phyloP scores from a whole-genome alignment of 2,113 vertebrate species.

The Myocastor coypus region DNA sequence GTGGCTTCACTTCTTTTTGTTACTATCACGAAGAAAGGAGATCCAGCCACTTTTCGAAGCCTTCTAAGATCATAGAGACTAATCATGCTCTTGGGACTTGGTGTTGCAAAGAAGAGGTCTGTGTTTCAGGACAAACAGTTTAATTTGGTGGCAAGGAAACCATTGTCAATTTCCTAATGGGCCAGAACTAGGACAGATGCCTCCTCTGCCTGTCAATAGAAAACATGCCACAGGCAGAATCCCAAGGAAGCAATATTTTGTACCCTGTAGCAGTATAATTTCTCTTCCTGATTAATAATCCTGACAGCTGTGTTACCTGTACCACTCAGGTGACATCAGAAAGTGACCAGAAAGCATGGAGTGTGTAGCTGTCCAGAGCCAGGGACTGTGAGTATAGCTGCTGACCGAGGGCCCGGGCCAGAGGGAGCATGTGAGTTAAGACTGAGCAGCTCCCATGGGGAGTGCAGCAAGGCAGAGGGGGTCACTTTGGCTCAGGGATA shows the following conservation, averaged over 20 bases:
- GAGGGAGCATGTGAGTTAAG: not conserved
- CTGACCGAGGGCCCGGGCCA: too few species aligned
- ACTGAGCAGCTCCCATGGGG: not conserved
- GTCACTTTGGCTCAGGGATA: not conserved
- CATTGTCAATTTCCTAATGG: constrained; percentile 19
- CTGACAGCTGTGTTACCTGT: constrained; percentile 30
- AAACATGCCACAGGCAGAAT: constrained; percentile 53
- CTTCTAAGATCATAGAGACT: constrained; percentile 55
- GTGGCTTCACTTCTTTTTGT: not conserved
- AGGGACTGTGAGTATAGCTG: not conserved
- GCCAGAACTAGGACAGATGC: not conserved
- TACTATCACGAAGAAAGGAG: not conserved
- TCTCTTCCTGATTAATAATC: constrained; percentile 63
- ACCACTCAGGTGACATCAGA: constrained; percentile 13
- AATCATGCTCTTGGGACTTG: not conserved
- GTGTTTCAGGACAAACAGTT: constrained; percentile 40
- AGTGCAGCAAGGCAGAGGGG: not conserved
- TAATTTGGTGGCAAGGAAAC: constrained; percentile 17
- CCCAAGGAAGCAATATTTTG: not conserved
- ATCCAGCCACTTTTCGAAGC: not conserved
- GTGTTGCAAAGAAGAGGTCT: constrained; percentile 48
- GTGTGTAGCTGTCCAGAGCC: not conserved
- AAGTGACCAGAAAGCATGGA: not conserved
- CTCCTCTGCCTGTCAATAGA: not conserved
- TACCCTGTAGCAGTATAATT: constrained; percentile 4